These are phyloP conservation scores for Gymnocheta viridis DNA, from an alignment of 2,888 invertebrate species.

Conservation along the genomic window DNA sequence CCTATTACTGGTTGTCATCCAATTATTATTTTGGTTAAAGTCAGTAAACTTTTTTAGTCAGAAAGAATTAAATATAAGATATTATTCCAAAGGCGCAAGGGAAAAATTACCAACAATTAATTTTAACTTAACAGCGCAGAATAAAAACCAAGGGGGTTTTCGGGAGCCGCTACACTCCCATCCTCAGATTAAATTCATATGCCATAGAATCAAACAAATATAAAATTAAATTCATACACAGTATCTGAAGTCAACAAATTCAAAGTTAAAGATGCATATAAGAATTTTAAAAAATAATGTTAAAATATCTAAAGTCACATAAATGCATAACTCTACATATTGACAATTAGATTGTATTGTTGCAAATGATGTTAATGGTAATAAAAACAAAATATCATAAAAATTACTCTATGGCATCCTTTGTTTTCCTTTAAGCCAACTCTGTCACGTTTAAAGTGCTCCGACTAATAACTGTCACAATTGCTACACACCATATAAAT, in stretches of 20 bases:
- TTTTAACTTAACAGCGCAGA: too few relatives aligned
- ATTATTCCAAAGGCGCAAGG: too few relatives aligned
- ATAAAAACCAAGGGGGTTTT: too few relatives aligned
- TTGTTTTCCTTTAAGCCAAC: neutral
- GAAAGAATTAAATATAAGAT: too few relatives aligned
- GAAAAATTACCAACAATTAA: too few relatives aligned
- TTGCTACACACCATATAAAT: conserved; percentile 54
- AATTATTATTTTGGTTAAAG: too few relatives aligned
- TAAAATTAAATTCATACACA: neutral
- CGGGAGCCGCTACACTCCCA: too few relatives aligned
- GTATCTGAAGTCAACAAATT: neutral
- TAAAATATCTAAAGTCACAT: conserved; percentile 38
- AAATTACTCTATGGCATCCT: conserved; percentile 4
- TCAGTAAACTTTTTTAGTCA: too few relatives aligned
- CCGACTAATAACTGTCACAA: conserved; percentile 54
- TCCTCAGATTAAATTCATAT: too few relatives aligned
- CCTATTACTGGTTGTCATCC: too few relatives aligned
- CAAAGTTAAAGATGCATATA: neutral
- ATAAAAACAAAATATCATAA: neutral
- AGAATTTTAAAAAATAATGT: conserved; percentile 48
- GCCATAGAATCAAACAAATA: neutral
- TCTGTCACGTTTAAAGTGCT: neutral
- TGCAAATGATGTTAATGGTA: neutral
- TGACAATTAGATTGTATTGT: neutral
- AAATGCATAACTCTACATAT: neutral